Conservation (phyloP, 2,888 invertebrate species). For the Xylocampa areola region DNA sequence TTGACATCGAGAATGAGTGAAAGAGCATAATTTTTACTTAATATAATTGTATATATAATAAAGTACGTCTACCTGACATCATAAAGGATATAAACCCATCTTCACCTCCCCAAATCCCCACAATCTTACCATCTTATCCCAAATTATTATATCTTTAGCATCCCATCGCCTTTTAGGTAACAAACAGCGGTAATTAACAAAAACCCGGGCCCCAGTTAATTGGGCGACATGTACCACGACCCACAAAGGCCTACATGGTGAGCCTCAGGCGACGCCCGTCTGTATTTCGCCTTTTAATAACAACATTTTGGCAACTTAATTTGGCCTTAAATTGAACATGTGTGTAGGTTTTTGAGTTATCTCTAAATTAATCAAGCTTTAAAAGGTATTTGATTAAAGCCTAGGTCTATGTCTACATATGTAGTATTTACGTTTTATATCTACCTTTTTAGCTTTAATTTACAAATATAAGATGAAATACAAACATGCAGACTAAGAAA, state of each 20-base stretch:
- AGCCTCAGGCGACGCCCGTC: conserved; percentile 27
- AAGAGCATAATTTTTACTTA: too few species aligned
- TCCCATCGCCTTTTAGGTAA: conserved; percentile 46
- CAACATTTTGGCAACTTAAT: conserved; percentile 54
- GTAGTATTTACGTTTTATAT: not conserved
- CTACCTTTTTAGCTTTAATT: too few species aligned
- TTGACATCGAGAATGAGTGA: too few species aligned
- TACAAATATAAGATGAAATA: too few species aligned
- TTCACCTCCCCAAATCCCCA: conserved; percentile 9
- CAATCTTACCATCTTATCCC: conserved; percentile 34
- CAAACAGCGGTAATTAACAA: conserved; percentile 54
- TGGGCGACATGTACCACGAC: conserved; percentile 49
- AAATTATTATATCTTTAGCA: conserved; percentile 40
- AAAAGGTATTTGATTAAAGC: conserved; percentile 20
- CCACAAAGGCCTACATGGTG: conserved; percentile 27
- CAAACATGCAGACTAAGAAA: too few species aligned
- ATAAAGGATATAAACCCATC: conserved; percentile 7
- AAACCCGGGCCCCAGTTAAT: conserved; percentile 52
- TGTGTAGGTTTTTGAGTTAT: conserved; percentile 34
- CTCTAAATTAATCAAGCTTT: conserved; percentile 40
- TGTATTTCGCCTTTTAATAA: conserved; percentile 48
- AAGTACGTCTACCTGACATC: too few species aligned
- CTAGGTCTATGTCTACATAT: conserved; percentile 14
- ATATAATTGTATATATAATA: too few species aligned
- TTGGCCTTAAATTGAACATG: conserved; percentile 47